Base-by-base conservation (phyloP, 2,888 invertebrate genomes). In the Aromia moschata region DNA sequence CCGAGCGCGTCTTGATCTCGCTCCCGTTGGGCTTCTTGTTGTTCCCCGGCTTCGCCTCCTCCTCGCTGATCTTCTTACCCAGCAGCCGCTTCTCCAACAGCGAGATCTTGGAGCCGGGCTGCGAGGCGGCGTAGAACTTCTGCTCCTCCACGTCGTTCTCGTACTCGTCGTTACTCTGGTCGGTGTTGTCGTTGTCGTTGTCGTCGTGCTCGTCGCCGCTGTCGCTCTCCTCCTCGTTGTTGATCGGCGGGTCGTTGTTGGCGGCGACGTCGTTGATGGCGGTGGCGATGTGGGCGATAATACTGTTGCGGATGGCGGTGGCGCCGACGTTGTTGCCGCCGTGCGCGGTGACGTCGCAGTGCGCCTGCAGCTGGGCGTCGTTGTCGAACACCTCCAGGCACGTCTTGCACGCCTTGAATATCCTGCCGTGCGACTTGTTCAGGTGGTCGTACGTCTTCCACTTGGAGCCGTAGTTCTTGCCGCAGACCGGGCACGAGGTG, bases 361-460 rank as follows among this genome's bases (percentile, higher is more conserved):
- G 85, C 46, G 76, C 71, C 49, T 82, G 79, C n/a, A 85, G 74
- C 38, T 84, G 82, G 2, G 79, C 76, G 60, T 84, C 84, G 2
- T 80, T 80, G 2, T 83, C 83, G 64, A 85, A 86, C n/a, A 86
- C 83, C 37, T 84, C 83, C 47, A 86, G 76, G 65, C 86, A 86
- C n/a, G 83, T 81, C 73, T 84, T 85, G 62, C 86, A 86, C 1
- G 85, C 84, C 37, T 81, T 81, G 62, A 85, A 86, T 18, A 84
- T 84, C 44, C 83, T 80, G 0, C 85, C 85, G 68, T 86, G 86
- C 17, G 84, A 84, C 62, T 85, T 85, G 61, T 84, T 84, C 36
- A 86, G 79, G 66, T 86, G 86, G 69, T 86, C 85, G 57, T 83
- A 83, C 0, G 85, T 84, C 66, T 86, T 86, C 83, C 85, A 85